These are phyloP conservation scores for Brachyhypopomus gauderio DNA, from an alignment of 2,113 vertebrate genomes.

Conservation along the genomic window DNA sequence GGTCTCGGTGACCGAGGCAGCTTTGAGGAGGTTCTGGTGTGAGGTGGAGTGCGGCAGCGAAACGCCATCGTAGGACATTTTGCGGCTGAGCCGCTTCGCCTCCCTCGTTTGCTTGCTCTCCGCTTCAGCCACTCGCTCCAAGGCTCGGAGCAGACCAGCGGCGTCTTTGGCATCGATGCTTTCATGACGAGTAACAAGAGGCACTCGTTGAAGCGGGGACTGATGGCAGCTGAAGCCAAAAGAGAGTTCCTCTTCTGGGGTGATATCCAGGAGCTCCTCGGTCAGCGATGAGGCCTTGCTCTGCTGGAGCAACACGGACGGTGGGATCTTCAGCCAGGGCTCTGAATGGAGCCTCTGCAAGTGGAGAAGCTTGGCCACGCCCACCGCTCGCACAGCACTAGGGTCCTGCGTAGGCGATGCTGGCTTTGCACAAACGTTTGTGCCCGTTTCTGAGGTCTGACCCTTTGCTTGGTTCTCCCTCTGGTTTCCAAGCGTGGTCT, in stretches of 20 bases:
- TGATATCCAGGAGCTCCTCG: slow-evolving; percentile 74
- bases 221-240: slow-evolving; percentile 67
- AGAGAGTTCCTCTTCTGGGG: slow-evolving; percentile 75
- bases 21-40: slow-evolving; percentile 72
- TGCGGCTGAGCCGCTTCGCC: slow-evolving; percentile 69
- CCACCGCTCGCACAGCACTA: slow-evolving; percentile 49
- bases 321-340: slow-evolving; percentile 76
- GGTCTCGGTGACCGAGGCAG: slow-evolving; percentile 50
- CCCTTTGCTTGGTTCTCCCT: slow-evolving; percentile 64
- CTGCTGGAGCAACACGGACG: slow-evolving; percentile 73
- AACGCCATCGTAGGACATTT: slow-evolving; percentile 79
- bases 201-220: slow-evolving; percentile 60
- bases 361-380: slow-evolving; percentile 67
- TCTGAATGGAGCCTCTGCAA: slow-evolving; percentile 73
- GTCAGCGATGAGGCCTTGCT: slow-evolving; percentile 76
- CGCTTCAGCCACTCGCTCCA: slow-evolving; percentile 64
- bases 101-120: slow-evolving; percentile 49
- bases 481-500: slow-evolving; percentile 67
- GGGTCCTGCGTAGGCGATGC: slow-evolving; percentile 68
- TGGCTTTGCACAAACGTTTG: slow-evolving; percentile 54
- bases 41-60: slow-evolving; percentile 67
- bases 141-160: slow-evolving; percentile 70
- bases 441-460: slow-evolving; percentile 34
- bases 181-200: slow-evolving; percentile 74
- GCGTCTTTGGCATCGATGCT: slow-evolving; percentile 82